Evolutionary conservation across 1,140 invertebrate genomes (phyloP), one percentile per base, ranked within the genome.

Genomic region (Drosophila nigromelanica): DNA sequence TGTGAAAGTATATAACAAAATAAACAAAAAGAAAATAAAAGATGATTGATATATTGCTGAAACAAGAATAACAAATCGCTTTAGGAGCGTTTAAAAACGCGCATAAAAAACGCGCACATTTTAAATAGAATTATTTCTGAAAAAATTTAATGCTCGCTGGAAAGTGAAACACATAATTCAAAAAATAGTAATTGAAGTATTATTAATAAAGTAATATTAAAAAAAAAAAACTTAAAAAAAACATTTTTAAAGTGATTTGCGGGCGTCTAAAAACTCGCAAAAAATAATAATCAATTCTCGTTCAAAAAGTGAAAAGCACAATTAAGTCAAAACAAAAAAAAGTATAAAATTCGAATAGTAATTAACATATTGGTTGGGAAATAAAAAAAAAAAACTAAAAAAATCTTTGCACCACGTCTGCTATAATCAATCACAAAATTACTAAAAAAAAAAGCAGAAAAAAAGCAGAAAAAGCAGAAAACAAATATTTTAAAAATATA

Each of bases 341-440:
- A 43, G 35, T 12, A 55, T 7, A 12, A 27, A 14, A 24, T 42
- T 10, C 7, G 4, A 14, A 56, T 11, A 7, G 21, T 24, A 15
- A 58, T 43, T 55, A 37, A 55, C 40, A n/a, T 42, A 35, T 52
- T 37, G 14, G 8, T 14, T 52, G 6, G 24, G 7, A 27, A 27
- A n/a, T 6, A 37, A 37, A 18, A 47, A 18, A n/a, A n/a, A 7
- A 27, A 37, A 56, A 12, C 12, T 3, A 8, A 8, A 55, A 30
- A 55, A 27, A 30, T 18, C 43, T n/a, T 10, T 10, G 27, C 6
- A 30, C 3, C 8, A 27, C 12, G 18, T 4, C 14, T 43, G 1
- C 18, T 24, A 43, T 42, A 52, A 67, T 72, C 62, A 72, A 72
- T 67, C 69, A 72, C 8, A 27, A 48, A 47, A 39, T 15, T 59